Conservation (phyloP, 2,797 vertebrate genomes). For the Labroides dimidiatus region DNA sequence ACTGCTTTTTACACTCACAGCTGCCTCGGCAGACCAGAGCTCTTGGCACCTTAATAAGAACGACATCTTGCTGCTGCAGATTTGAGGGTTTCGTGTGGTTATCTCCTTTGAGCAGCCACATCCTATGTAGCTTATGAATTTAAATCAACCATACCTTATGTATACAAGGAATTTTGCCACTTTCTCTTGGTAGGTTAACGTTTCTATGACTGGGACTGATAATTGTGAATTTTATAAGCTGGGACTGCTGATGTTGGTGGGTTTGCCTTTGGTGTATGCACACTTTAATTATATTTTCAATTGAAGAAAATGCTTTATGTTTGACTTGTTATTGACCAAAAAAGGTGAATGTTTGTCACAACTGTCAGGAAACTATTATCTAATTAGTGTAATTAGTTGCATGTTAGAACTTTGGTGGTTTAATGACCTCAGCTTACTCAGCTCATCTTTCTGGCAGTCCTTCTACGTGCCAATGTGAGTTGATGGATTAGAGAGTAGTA, state of each 20-base stretch:
- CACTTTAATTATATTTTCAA: too few species aligned
- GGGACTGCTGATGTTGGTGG: slow-evolving; percentile 7
- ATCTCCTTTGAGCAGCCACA: slow-evolving; percentile 39
- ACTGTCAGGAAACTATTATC: too few species aligned
- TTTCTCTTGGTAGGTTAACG: slow-evolving; percentile 10
- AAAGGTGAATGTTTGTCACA: too few species aligned
- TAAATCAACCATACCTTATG: slow-evolving; percentile 31
- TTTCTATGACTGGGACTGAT: slow-evolving; percentile 12
- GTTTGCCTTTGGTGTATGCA: slow-evolving; percentile 17
- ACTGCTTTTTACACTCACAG: not conserved
- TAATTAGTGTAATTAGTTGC: too few species aligned
- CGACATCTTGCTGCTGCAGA: slow-evolving; percentile 22
- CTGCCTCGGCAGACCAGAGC: not conserved
- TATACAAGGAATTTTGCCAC: slow-evolving; percentile 26
- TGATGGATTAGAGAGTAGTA: too few species aligned
- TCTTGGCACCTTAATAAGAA: slow-evolving; percentile 5
- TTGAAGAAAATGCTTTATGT: too few species aligned
- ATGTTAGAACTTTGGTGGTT: too few species aligned
- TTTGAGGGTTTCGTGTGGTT: slow-evolving; percentile 36
- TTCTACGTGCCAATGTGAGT: too few species aligned
- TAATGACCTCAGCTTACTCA: too few species aligned
- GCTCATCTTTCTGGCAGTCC: too few species aligned
- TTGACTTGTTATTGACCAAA: too few species aligned
- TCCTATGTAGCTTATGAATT: slow-evolving; percentile 49
- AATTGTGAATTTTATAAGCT: slow-evolving; percentile 32